Conservation (phyloP, 2,888 invertebrate species). For the Microplitis manilae region DNA sequence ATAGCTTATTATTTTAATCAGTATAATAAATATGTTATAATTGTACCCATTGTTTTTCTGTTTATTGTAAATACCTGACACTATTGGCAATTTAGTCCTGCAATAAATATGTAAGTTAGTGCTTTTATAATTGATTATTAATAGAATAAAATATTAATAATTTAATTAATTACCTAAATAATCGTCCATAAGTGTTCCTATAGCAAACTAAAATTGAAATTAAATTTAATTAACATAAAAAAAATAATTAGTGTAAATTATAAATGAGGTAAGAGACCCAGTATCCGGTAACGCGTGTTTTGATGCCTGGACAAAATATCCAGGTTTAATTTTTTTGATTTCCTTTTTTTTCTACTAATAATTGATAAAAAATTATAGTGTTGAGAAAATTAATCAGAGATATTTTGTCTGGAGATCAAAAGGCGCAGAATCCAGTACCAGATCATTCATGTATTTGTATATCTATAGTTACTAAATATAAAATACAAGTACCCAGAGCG, state of each 20-base stretch:
- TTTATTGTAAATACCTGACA: background rate
- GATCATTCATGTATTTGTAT: too few relatives aligned
- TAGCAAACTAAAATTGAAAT: slow-evolving; percentile 88
- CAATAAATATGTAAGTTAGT: background rate
- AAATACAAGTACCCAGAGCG: too few relatives aligned
- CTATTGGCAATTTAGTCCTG: background rate
- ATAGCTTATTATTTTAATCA: slow-evolving; percentile 7
- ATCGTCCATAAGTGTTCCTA: slow-evolving; percentile 99
- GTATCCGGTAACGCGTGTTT: too few relatives aligned
- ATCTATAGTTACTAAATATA: too few relatives aligned
- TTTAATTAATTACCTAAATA: slow-evolving; percentile 84
- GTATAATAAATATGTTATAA: background rate
- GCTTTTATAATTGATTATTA: background rate
- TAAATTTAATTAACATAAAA: slow-evolving; percentile 30
- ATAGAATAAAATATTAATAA: slow-evolving; percentile 19
- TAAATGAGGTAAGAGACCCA: too few relatives aligned
- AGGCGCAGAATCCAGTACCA: too few relatives aligned
- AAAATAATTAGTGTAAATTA: background rate
- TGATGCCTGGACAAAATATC: too few relatives aligned
- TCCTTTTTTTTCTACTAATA: too few relatives aligned
- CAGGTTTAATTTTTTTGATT: too few relatives aligned
- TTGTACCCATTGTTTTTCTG: background rate
- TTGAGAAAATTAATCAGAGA: too few relatives aligned
- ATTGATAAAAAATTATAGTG: too few relatives aligned
- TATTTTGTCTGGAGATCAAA: too few relatives aligned